phyloP scores from a whole-genome alignment of 2,888 invertebrate species.

The Chelonus formosanus region DNA sequence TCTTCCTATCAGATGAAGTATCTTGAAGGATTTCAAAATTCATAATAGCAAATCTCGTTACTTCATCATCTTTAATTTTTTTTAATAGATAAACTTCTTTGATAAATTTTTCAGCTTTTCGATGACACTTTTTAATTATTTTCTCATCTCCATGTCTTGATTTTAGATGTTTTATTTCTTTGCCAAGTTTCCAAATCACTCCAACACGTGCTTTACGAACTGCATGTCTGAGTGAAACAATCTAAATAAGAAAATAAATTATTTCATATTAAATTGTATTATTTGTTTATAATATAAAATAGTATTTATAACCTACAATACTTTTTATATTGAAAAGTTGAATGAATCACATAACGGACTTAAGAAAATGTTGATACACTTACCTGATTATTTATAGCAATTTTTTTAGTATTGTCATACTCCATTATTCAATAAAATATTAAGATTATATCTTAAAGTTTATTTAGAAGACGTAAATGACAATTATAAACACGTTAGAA shows the following conservation, averaged over 20 bases:
- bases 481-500: too few species aligned
- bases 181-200: constrained; percentile 49
- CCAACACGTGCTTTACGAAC: constrained; percentile 52
- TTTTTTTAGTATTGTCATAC: too few species aligned
- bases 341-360: too few species aligned
- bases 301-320: too few species aligned
- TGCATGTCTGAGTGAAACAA: constrained; percentile 51
- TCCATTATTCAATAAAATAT: too few species aligned
- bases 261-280: background rate
- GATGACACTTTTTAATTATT: constrained; percentile 50
- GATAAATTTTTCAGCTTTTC: constrained; percentile 50
- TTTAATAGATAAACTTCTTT: constrained; percentile 53
- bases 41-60: constrained; percentile 52
- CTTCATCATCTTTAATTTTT: constrained; percentile 55
- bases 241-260: constrained; percentile 45
- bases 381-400: too few species aligned
- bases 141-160: constrained; percentile 49
- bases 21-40: constrained; percentile 43
- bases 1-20: constrained; percentile 43
- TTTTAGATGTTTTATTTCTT: constrained; percentile 49
- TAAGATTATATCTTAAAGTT: too few species aligned
- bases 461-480: too few species aligned
- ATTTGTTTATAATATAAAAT: background rate
- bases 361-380: too few species aligned
- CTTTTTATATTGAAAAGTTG: too few species aligned